Base-by-base conservation (phyloP, 2,888 invertebrate genomes). In the Caenorhabditis japonica region DNA sequence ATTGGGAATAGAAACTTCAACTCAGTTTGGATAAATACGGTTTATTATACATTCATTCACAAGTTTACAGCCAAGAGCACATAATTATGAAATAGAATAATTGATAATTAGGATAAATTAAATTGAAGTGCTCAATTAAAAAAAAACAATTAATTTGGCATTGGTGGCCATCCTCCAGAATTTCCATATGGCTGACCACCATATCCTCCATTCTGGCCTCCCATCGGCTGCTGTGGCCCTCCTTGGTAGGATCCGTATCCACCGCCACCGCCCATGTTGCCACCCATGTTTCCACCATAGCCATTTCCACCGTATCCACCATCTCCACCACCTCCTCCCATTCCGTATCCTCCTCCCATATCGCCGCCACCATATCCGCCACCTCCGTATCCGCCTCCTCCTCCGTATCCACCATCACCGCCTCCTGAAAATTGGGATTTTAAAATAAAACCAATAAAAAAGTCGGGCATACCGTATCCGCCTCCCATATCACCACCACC, bases 361-460 rank as follows among this genome's bases (percentile, higher is more conserved):
- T 47, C 69, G 19, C 64, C 69, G 53, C 64, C 69, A 30, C 64
- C 58, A 43, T 64, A 62, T 36, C 76, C 76, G 49, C 79, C 78
- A n/a, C 77, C 81, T 44, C 77, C 80, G 30, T 79, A 81, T 39
- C 78, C 76, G 33, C 70, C 73, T 17, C 77, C 80, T 38, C 75
- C 77, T 25, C 60, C 64, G 19, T 70, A 58, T 41, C 75, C 75
- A 27, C 76, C 76, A 30, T 53, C 74, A 51, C 68, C 68, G 2
- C 72, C 72, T 23, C 61, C 71, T 60, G n/a, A 38, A 52, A 51
- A 7, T 23, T 1, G 19, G 13, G 7, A 13, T 38, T 52, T 19
- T 3, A 10, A 23, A 13, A 51, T 21, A 2, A 21, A 23, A 38
- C 10, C 4, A 19, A 4, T 17, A 8, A 21, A 17, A 8, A 46